Evolutionary conservation across 2,113 vertebrate genomes (phyloP).

Genomic region (Craseonycteris thonglongyai): DNA sequence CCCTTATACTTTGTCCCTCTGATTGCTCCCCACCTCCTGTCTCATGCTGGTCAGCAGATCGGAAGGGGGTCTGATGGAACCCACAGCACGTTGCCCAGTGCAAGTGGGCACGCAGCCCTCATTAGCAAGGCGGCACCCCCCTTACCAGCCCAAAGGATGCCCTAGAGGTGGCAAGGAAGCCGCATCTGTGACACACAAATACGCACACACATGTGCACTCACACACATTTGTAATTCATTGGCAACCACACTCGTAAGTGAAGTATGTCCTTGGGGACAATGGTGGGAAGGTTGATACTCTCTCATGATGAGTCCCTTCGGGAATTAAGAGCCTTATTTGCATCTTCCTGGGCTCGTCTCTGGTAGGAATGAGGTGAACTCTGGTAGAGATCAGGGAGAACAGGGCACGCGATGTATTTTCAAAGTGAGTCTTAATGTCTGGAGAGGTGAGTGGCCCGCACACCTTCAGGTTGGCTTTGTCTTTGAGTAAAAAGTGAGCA

Average conservation of each 20-base stretch:
- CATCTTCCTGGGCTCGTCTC: not conserved
- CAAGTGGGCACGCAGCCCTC: not conserved
- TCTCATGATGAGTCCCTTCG: no score
- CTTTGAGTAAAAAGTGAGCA: not conserved
- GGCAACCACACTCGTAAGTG: fast-evolving
- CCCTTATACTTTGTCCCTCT: not conserved
- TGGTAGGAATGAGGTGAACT: not conserved
- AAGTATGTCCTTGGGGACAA: not conserved
- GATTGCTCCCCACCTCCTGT: not conserved
- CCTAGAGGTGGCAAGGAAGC: not conserved
- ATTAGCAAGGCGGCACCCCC: not conserved
- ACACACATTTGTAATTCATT: not conserved
- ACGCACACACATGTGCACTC: fast-evolving
- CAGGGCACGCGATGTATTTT: not conserved
- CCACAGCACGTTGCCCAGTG: not conserved
- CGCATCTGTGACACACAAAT: fast-evolving
- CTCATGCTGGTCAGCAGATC: not conserved
- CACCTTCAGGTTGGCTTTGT: not conserved
- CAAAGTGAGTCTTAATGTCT: not conserved
- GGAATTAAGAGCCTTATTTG: not conserved
- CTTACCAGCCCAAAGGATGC: no score
- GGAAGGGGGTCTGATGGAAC: fast-evolving
- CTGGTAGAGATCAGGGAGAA: no score
- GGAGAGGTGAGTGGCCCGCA: fast-evolving
- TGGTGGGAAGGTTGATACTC: fast-evolving